Percentiles rank a stretch among this genome's conserved stretches.
Evolutionary conservation across 2,888 invertebrate species (phyloP).

Genomic region (Escarpia spicata): DNA sequence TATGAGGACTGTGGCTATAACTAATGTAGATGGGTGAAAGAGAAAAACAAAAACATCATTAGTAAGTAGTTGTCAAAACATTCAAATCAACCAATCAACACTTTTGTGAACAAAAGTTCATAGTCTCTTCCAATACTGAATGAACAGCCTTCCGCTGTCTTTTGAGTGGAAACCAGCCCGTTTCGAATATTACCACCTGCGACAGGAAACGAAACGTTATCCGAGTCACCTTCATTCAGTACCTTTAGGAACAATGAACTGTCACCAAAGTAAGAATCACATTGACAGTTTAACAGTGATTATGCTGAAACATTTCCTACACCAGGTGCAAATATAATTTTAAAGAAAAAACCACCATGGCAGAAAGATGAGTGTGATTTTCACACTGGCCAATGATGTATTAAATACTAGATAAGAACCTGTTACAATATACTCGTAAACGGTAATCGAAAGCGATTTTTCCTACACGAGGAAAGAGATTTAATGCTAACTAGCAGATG

Average conservation of each 20-base stretch:
- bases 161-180: neutral
- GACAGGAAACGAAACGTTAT: neutral
- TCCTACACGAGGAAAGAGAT: neutral
- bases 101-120: conserved; percentile 9
- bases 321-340: neutral
- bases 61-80: conserved; percentile 13
- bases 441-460: neutral
- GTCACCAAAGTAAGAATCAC: conserved; percentile 6
- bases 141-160: neutral
- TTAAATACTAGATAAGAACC: neutral
- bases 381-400: neutral
- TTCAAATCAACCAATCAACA: conserved; percentile 10
- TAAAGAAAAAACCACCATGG: neutral
- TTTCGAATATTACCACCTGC: neutral
- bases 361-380: neutral
- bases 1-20: conserved; percentile 3
- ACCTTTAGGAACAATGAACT: conserved; percentile 4
- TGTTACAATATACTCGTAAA: neutral
- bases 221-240: neutral
- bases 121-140: neutral
- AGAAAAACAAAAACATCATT: conserved; percentile 1
- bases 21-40: conserved; percentile 1
- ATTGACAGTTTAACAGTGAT: neutral
- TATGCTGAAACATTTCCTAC: conserved; percentile 6
- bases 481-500: neutral